These are phyloP conservation scores for Tiliqua scincoides DNA, from an alignment of 2,113 vertebrate genomes.

Conservation along the genomic window DNA sequence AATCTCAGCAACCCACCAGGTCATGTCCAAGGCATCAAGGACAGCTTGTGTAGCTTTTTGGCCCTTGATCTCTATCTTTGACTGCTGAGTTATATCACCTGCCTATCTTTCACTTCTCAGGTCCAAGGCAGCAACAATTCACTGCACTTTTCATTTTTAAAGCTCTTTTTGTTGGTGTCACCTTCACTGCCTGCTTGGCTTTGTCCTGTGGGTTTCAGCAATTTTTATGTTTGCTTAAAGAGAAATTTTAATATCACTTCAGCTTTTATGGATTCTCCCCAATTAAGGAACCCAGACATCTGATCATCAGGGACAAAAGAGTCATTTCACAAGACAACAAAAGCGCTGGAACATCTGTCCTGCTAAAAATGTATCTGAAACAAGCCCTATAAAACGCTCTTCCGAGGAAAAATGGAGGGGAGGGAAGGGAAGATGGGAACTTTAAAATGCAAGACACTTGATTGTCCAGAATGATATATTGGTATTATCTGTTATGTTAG, in stretches of 20 bases:
- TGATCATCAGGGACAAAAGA: neutral
- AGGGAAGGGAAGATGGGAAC: neutral
- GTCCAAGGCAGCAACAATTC: neutral
- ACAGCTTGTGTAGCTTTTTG: too few relatives aligned
- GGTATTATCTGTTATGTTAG: neutral
- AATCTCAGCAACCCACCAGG: too few relatives aligned
- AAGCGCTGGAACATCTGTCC: neutral
- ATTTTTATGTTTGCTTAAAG: neutral
- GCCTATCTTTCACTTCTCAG: neutral
- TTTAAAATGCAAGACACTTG: neutral
- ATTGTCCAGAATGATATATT: neutral
- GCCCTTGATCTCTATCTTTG: too few relatives aligned
- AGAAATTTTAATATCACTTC: slow-evolving; percentile 1
- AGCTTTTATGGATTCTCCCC: neutral
- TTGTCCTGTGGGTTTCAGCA: neutral
- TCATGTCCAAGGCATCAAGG: too few relatives aligned
- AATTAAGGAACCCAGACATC: neutral
- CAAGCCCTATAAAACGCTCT: neutral
- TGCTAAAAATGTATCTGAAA: neutral
- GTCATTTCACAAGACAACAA: neutral
- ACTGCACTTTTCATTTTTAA: neutral
- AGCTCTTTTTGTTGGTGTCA: neutral
- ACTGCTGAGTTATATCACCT: neutral
- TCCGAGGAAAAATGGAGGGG: neutral
- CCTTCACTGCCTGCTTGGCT: neutral